Conservation (phyloP, 2,797 vertebrate species). For the Bradypodion ventrale region DNA sequence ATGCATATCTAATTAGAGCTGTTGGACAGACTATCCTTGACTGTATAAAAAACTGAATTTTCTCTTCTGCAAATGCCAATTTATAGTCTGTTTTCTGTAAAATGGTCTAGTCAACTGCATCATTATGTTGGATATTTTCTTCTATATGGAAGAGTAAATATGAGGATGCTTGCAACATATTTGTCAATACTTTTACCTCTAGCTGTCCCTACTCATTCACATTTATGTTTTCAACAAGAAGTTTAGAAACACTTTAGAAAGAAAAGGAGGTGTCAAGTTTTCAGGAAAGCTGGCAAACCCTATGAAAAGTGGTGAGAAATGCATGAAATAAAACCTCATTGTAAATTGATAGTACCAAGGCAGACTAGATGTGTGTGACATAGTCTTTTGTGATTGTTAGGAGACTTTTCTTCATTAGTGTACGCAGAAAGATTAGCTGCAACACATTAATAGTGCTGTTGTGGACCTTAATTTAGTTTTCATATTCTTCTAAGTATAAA, state of each 20-base stretch:
- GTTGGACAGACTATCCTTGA: neutral
- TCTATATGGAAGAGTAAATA: neutral
- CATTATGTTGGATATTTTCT: neutral
- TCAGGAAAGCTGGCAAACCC: neutral
- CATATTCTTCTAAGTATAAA: neutral
- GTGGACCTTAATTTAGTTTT: neutral
- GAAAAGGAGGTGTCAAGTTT: neutral
- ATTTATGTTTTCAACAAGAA: neutral
- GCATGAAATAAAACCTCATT: neutral
- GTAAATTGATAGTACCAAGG: neutral
- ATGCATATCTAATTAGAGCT: neutral
- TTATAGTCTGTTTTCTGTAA: neutral
- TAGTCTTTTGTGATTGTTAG: neutral
- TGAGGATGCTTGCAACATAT: neutral
- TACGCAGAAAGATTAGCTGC: neutral
- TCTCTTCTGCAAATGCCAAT: neutral
- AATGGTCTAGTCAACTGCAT: neutral
- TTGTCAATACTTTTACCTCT: neutral
- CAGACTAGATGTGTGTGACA: neutral
- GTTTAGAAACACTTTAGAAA: neutral
- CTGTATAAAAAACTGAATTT: neutral
- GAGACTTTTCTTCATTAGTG: neutral
- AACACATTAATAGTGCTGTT: neutral
- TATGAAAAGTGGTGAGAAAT: neutral
- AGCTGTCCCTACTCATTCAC: neutral